These are phyloP conservation scores for Eulemur macaco DNA, from an alignment of 2,113 vertebrate species.

Conservation along the genomic window DNA sequence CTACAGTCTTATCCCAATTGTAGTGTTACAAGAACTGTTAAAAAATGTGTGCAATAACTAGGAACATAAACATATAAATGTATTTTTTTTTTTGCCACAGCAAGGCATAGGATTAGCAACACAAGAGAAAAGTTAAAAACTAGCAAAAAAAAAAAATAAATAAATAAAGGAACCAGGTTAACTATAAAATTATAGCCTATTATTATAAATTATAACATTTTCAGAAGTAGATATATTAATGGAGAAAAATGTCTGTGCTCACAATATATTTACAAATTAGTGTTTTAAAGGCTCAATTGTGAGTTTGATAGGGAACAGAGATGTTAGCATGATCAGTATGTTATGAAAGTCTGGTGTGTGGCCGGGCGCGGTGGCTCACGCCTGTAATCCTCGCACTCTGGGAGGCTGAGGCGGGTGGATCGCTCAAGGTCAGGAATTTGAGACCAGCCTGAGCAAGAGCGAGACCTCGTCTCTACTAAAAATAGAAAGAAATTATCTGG, in stretches of 20 bases:
- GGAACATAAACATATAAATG: slow-evolving; percentile 40
- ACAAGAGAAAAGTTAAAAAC: background rate
- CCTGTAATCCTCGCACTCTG: too few relatives aligned
- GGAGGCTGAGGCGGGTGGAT: too few relatives aligned
- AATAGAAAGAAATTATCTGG: too few relatives aligned
- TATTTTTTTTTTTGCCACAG: slow-evolving; percentile 36
- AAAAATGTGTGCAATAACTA: slow-evolving; percentile 69
- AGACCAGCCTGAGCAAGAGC: too few relatives aligned
- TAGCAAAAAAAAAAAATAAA: background rate
- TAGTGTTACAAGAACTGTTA: slow-evolving; percentile 58
- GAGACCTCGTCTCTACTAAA: too few relatives aligned
- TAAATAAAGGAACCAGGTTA: background rate
- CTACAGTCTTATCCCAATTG: slow-evolving; percentile 67
- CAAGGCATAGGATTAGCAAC: background rate
- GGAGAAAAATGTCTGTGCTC: background rate
- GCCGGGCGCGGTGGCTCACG: too few relatives aligned
- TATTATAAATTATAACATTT: background rate
- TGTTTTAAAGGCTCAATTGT: background rate
- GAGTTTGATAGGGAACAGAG: background rate
- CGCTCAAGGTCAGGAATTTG: too few relatives aligned
- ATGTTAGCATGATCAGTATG: background rate
- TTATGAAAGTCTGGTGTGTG: background rate
- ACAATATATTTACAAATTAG: background rate
- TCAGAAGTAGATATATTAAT: background rate
- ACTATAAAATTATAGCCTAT: background rate